Evolutionary conservation across 2,797 vertebrate genomes (phyloP).

Genomic region (Aselliscus stoliczkanus): DNA sequence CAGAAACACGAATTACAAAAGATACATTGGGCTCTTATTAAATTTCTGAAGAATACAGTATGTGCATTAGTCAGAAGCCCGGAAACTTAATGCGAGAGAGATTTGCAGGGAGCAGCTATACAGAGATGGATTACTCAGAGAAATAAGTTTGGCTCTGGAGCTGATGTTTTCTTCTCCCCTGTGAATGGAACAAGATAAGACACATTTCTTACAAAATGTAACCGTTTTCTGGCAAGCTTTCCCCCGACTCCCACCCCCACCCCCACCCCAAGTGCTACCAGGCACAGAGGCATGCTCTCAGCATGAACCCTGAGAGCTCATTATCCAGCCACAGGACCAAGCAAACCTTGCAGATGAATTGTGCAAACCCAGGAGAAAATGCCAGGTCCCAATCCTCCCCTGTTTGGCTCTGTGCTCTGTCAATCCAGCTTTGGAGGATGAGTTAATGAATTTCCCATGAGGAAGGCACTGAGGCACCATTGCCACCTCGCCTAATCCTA

Average conservation of each 20-base stretch:
- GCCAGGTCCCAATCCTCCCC: not conserved
- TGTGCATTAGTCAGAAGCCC: not conserved
- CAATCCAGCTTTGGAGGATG: not conserved
- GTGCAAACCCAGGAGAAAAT: not conserved
- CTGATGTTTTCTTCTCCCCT: slow-evolving; percentile 49
- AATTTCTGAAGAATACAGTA: slow-evolving; percentile 29
- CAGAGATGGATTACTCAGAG: slow-evolving; percentile 36
- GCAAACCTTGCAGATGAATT: not conserved
- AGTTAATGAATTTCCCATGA: not conserved
- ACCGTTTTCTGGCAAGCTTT: not conserved
- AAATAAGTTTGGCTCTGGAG: slow-evolving; percentile 27
- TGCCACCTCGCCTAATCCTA: not conserved
- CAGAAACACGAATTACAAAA: slow-evolving; percentile 43
- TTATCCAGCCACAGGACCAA: not conserved
- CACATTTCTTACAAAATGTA: slow-evolving; percentile 45
- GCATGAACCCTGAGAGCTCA: not conserved
- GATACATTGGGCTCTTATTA: not conserved
- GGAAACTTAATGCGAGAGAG: not conserved
- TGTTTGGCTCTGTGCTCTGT: not conserved
- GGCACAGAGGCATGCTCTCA: not conserved
- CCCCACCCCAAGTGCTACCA: not conserved
- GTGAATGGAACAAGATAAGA: slow-evolving; percentile 64
- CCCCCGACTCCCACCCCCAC: not conserved
- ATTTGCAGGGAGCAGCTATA: not conserved
- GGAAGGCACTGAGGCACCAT: not conserved